Evolutionary conservation across 2,888 invertebrate species (phyloP).

Genomic region (Pegoplata infirma): DNA sequence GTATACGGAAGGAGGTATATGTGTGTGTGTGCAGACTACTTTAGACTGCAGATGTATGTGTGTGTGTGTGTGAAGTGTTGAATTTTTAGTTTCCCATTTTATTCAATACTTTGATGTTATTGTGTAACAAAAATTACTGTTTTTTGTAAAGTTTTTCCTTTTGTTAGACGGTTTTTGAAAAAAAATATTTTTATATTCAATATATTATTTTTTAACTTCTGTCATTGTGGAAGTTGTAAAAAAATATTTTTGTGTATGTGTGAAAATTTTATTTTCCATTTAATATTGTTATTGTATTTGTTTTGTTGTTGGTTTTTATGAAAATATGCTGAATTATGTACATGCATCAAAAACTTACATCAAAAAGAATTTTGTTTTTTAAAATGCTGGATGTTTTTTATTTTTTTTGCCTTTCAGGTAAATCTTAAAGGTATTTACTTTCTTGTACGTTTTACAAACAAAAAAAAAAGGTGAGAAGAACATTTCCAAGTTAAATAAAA

Average conservation of each 20-base stretch:
- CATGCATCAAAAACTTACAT: constrained; percentile 47
- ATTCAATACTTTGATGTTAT: too few relatives aligned
- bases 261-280: not conserved
- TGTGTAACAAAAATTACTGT: too few relatives aligned
- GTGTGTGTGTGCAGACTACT: not conserved
- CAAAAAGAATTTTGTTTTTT: constrained; percentile 20
- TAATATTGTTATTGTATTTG: not conserved
- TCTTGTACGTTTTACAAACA: too few relatives aligned
- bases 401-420: not conserved
- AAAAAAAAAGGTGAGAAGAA: not conserved
- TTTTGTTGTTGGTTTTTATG: not conserved
- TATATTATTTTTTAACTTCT: not conserved
- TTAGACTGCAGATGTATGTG: not conserved
- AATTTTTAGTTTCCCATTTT: not conserved
- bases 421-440: too few relatives aligned
- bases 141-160: too few relatives aligned
- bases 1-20: not conserved
- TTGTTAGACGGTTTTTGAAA: too few relatives aligned
- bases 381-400: not conserved
- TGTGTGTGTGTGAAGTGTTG: not conserved
- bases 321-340: constrained; percentile 48
- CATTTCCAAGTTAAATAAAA: not conserved
- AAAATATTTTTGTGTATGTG: constrained; percentile 8
- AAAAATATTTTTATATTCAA: too few relatives aligned
- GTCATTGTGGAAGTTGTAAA: constrained; percentile 3